These are phyloP conservation scores for Eupeodes latifasciatus DNA, from an alignment of 2,888 invertebrate species.

Conservation along the genomic window DNA sequence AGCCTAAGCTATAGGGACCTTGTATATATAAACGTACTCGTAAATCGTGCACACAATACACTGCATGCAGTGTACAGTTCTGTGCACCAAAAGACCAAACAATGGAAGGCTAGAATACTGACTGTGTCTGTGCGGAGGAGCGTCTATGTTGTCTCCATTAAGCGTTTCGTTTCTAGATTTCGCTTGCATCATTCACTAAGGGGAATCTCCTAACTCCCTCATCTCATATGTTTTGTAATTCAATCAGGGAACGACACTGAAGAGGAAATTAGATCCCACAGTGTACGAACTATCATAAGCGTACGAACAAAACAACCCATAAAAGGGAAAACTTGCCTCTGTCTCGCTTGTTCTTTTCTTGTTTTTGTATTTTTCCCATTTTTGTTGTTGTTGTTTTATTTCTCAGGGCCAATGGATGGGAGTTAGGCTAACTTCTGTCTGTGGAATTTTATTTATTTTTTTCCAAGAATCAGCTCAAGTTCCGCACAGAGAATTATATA, in stretches of 20 bases:
- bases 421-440: conserved; percentile 19
- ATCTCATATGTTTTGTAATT: conserved; percentile 67
- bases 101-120: background rate
- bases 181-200: background rate
- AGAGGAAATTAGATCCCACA: conserved; percentile 58
- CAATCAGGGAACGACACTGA: conserved; percentile 60
- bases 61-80: background rate
- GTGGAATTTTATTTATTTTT: conserved; percentile 41
- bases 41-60: too few species aligned
- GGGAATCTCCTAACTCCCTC: conserved; percentile 38
- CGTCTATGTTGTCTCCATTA: conserved; percentile 23
- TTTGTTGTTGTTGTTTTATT: background rate
- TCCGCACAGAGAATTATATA: conserved; percentile 15
- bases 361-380: background rate
- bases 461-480: conserved; percentile 44
- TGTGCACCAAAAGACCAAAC: background rate
- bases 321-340: conserved; percentile 50
- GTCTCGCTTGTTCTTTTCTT: conserved; percentile 21
- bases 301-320: background rate
- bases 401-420: background rate
- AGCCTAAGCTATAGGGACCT: background rate
- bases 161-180: conserved; percentile 7
- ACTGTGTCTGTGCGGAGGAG: background rate
- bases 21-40: background rate
- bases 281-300: background rate